A percentile compares a stretch with the other conserved stretches of the same genome.
Evolutionary conservation across 2,113 vertebrate species (phyloP).

Genomic region (Dunckerocampus dactyliophorus): DNA sequence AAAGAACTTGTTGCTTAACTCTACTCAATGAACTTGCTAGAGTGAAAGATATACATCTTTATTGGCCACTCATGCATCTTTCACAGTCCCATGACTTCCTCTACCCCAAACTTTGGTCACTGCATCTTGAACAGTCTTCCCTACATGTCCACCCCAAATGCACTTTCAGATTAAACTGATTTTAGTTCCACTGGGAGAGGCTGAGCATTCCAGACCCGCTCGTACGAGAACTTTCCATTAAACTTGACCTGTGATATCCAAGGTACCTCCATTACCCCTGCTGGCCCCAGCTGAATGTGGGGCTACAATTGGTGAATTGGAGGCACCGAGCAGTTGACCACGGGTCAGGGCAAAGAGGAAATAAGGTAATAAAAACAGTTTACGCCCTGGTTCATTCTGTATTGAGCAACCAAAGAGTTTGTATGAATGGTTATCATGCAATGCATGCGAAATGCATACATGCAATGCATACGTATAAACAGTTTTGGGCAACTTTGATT

Average conservation of each 20-base stretch:
- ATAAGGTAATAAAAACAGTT: constrained; percentile 22
- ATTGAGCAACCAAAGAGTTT: not conserved
- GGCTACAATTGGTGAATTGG: constrained; percentile 19
- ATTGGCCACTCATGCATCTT: constrained; percentile 23
- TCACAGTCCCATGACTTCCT: constrained; percentile 39
- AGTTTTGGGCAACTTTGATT: no score
- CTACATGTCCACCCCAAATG: constrained; percentile 24
- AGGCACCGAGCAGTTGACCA: constrained; percentile 23
- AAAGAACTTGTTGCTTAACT: constrained; percentile 8
- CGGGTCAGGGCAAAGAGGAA: constrained; percentile 41
- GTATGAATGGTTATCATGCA: no score
- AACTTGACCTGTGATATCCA: constrained; percentile 42
- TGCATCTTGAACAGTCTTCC: constrained; percentile 28
- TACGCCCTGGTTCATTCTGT: constrained; percentile 10
- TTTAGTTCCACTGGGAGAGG: constrained; percentile 21
- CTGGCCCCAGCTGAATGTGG: constrained; percentile 1
- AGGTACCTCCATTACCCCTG: constrained; percentile 37
- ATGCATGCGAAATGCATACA: no score
- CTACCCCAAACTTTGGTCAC: constrained; percentile 5
- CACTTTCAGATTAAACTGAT: constrained; percentile 33
- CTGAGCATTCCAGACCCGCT: constrained; percentile 3
- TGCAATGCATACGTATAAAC: no score
- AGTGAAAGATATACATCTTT: constrained; percentile 12
- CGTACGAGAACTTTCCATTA: constrained; percentile 40
- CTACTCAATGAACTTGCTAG: not conserved